Base-by-base conservation (phyloP, 30 jellyfish, hydroid and myxozoan genomes). In the Pelagia noctiluca region DNA sequence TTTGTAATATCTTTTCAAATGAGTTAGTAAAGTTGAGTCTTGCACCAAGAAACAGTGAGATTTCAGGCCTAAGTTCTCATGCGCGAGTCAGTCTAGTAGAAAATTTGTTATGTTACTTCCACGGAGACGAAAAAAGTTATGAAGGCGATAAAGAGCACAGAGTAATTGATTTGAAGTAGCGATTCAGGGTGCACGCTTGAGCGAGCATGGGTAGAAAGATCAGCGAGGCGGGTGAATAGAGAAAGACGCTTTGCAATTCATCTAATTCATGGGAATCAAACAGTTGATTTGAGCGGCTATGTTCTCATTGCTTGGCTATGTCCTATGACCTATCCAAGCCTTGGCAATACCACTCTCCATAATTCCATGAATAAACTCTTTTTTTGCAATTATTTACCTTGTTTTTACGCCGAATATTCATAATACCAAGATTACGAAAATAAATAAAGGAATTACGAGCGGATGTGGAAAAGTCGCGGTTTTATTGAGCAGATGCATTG, bases 281-380 rank as follows among this genome's bases (percentile, higher is more conserved):
- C 92, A 82, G 92, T 66, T 82, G 71, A 69, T 72, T 82, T 30
- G 92, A 48, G 82, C 80, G 60, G 74, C 92, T 60, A 82, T 82
- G 92, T 82, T 82, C 92, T 82, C 92, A 82, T 82, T 82, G 86
- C 86, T 82, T 46, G 92, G 54, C 86, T 38, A 82, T 82, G 92
- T 50, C 76, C 86, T 67, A 82, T 82, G 92, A 82, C 92, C 92
- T 82, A 82, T 78, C 86, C 86, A 31, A 38, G 92, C 71, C 21
- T 50, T 71, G 62, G 85, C 92, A 60, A 75, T 79, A 50, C n/a
- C 34, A 82, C 47, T 33, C 92, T 31, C 69, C 74, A 82, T 80
- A 82, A 31, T 31, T 24, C 65, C 36, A 30, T 50, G 89, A 53
- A 82, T 52, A 82, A 82, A 67, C 92, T 52, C 53, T 68, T 28